Base-by-base conservation (phyloP, 2,797 vertebrate genomes). In the Chrosomus eos region DNA sequence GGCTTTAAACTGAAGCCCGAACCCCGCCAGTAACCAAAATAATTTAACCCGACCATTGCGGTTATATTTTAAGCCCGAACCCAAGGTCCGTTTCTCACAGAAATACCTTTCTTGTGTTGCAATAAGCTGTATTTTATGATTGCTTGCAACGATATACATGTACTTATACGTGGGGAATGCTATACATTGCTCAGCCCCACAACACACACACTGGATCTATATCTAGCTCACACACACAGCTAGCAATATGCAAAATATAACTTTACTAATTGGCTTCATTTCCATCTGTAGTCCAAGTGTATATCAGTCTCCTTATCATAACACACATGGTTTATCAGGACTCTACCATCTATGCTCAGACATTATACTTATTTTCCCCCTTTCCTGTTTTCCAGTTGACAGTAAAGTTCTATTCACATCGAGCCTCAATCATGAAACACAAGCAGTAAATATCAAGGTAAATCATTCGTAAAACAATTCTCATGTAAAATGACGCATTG, bases 391-490 rank as follows among this genome's bases (percentile, higher is more conserved):
- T 28, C 31, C 5, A 53, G 31, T 51, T 60, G 38, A 81, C 33
- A 58, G n/a, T 28, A 71, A 55, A 38, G 23, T 31, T 8, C 36
- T 45, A 23, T 31, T 72, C 68, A 72, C 13, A 73, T 13, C 1
- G 14, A 36, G 33, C 23, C 36, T 77, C 53, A 40, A 40, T 26
- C 53, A 40, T 26, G 13, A 40, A 40, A 60, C 51, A 10, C 33
- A 26, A 26, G 33, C 51, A 40, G 53, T 3, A 40, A 9, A 60
- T 38, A 26, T 16, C 19, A 55, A n/a, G 2, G 31, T 55, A 75
- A 75, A 75, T 75, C 73, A 75, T 55, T 75, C 11, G 6, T 75
- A 36, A 75, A 75, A 75, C 31, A 75, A 36, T 55, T 40, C 74
- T 26, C 23, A 40, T 6, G 4, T 58, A 76, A 76, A 76, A 23